These are phyloP conservation scores for Sinodicranocentrus sp. DNA, from an alignment of 2,888 invertebrate genomes.

Conservation along the genomic window DNA sequence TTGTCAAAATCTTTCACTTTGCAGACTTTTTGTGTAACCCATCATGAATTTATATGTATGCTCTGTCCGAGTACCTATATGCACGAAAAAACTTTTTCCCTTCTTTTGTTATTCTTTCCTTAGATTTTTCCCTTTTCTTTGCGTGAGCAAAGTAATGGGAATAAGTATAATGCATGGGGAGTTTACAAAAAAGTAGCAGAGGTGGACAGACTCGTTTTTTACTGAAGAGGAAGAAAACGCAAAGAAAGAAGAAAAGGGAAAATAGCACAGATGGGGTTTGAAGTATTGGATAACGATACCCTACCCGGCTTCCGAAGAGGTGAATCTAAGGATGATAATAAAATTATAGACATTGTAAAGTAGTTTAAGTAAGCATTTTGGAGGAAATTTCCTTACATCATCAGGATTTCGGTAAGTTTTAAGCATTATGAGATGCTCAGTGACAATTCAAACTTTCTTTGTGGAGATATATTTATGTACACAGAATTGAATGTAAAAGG, in stretches of 20 bases:
- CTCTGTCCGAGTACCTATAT: conserved; percentile 51
- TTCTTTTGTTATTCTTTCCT: conserved; percentile 64
- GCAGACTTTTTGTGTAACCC: conserved; percentile 56
- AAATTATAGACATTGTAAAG: conserved; percentile 49
- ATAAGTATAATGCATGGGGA: conserved; percentile 47
- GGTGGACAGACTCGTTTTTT: conserved; percentile 55
- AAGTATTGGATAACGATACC: conserved; percentile 16
- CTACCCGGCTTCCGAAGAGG: conserved; percentile 23
- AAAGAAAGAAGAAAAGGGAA: not conserved
- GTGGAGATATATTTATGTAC: too few relatives aligned
- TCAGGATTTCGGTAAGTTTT: too few relatives aligned
- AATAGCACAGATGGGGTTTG: conserved; percentile 3
- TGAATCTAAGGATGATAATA: conserved; percentile 49
- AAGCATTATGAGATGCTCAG: too few relatives aligned
- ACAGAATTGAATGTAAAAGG: too few relatives aligned
- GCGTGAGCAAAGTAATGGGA: conserved; percentile 62
- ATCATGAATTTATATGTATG: conserved; percentile 62
- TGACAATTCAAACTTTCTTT: too few relatives aligned
- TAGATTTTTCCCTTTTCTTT: conserved; percentile 47
- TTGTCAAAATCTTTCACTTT: conserved; percentile 67
- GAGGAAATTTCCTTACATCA: conserved; percentile 30
- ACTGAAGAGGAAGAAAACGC: conserved; percentile 16
- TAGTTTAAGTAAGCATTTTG: conserved; percentile 46
- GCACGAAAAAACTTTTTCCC: conserved; percentile 50
- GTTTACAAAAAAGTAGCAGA: conserved; percentile 34